These are phyloP conservation scores for Symphodus melops DNA, from an alignment of 2,113 vertebrate genomes.

Conservation along the genomic window DNA sequence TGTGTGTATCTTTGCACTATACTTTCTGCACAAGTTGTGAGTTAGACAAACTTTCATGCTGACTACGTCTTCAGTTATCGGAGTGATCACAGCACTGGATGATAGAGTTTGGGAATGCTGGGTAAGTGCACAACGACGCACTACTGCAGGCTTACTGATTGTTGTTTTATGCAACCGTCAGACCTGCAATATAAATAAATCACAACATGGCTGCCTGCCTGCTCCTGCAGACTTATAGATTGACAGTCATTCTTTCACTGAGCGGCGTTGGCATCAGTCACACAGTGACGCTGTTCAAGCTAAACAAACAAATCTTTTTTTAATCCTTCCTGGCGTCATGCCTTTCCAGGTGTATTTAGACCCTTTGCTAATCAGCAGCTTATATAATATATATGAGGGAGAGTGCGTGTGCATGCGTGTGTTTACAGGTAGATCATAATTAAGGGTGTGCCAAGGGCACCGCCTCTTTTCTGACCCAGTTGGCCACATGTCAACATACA, in stretches of 20 bases:
- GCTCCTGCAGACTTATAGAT: not conserved
- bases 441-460: conserved; percentile 34
- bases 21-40: too few species aligned
- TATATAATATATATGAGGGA: conserved; percentile 6
- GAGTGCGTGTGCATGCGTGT: not conserved
- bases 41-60: too few species aligned
- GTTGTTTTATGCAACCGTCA: too few species aligned
- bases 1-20: too few species aligned
- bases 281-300: not conserved
- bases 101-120: too few species aligned
- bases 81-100: too few species aligned
- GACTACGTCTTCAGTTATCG: too few species aligned
- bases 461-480: conserved; percentile 67
- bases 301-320: conserved; percentile 1
- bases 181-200: too few species aligned
- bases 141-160: too few species aligned
- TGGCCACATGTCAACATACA: conserved; percentile 40
- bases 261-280: not conserved
- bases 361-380: not conserved
- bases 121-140: too few species aligned
- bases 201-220: not conserved
- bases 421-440: conserved; percentile 1
- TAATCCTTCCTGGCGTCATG: conserved; percentile 12
- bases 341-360: conserved; percentile 3
- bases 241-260: not conserved